Base-by-base conservation (phyloP, 1,140 invertebrate genomes). In the Cherax destructor region DNA sequence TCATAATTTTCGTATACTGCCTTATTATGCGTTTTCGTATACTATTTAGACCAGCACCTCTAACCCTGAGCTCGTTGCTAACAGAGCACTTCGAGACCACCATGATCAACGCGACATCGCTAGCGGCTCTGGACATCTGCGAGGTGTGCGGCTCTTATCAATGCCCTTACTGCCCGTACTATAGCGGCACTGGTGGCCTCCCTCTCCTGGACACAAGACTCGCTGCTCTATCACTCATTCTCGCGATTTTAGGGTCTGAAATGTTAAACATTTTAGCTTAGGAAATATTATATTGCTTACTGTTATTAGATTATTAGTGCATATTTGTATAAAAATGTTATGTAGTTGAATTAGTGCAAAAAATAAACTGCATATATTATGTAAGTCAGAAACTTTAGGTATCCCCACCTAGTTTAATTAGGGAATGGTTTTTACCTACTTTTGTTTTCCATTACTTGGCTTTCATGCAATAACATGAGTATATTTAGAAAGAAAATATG, bases 131-230 rank as follows among this genome's bases (percentile, higher is more conserved):
- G 80, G 95, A 95, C 93, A 96, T 96, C 72, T 96, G 96, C 93
- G 95, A 96, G 93, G 96, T 96, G 24, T 96, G 96, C 93, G 96
- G 96, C 0, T 96, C 95, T 1, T 96, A 95, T 93, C 96, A 96
- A 93, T 96, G 96, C 94, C 96, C 96, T 1, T 96, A 96, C 92
- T 96, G 96, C 93, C 96, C 96, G 0, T 94, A 93, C 88, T 95
- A 95, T 93, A 92, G 91, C 49, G 83, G 83, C 21, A 24, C n/a
- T 18, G 65, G 69, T 24, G n/a, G 3, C 65, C 13, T 6, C 83
- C 50, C 69, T 7, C 83, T n/a, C 16, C 83, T 69, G 24, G 50
- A 30, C 69, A n/a, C 69, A 7, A 10, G 7, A 24, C 13, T 74
- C 47, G 10, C 50, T 6, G 21, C 69, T n/a, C 61, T 84, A n/a